A percentile compares a stretch with the other conserved stretches of the same genome.
Evolutionary conservation across 2,797 vertebrate genomes (phyloP).

Genomic region (Poeciliopsis presidionis): DNA sequence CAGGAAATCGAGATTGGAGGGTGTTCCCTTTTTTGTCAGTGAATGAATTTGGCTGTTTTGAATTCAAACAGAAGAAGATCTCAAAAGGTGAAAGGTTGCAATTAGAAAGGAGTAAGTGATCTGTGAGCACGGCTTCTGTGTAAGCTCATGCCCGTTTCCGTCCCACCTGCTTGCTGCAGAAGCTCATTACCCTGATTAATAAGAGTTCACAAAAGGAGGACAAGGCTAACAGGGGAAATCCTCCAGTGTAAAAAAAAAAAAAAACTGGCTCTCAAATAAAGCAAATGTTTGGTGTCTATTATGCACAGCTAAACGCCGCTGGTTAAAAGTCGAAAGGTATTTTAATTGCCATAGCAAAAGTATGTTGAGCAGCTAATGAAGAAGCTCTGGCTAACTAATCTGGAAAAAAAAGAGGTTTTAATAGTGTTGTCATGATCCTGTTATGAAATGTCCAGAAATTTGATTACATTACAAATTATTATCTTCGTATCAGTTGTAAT

Average conservation of each 20-base stretch:
- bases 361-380: not conserved
- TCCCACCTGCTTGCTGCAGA: slow-evolving; percentile 39
- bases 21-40: slow-evolving; percentile 4
- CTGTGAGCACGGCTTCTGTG: slow-evolving; percentile 15
- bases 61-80: slow-evolving; percentile 22
- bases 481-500: not conserved
- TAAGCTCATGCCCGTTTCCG: slow-evolving; percentile 30
- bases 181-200: slow-evolving; percentile 50
- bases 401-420: not conserved
- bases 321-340: slow-evolving; percentile 5
- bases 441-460: not conserved
- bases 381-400: not conserved
- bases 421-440: not conserved
- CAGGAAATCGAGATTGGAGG: not conserved
- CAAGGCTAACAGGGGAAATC: slow-evolving; percentile 33
- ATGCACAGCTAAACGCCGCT: slow-evolving; percentile 4
- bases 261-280: slow-evolving; percentile 11
- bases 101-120: slow-evolving; percentile 26
- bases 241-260: not conserved
- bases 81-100: slow-evolving; percentile 32
- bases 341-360: not conserved
- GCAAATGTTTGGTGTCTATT: slow-evolving; percentile 9
- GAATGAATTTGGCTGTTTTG: slow-evolving; percentile 4
- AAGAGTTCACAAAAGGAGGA: slow-evolving; percentile 31
- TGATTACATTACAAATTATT: not conserved